Conservation (phyloP, 2,797 vertebrate genomes). For the Setipinna tenuifilis region DNA sequence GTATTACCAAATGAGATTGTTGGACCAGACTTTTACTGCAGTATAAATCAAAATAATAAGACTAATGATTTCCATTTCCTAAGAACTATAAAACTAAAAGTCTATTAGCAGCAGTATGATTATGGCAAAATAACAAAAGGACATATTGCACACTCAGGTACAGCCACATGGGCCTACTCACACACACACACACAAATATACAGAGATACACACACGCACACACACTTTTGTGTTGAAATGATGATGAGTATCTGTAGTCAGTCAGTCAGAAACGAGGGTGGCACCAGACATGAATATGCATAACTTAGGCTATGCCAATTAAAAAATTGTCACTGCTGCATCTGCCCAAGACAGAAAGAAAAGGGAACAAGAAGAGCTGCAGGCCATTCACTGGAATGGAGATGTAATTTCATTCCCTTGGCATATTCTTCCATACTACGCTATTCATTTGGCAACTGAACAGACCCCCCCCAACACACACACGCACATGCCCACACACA, state of each 20-base stretch:
- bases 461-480: conserved; percentile 24
- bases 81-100: conserved; percentile 19
- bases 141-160: neutral
- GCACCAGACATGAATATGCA: conserved; percentile 69
- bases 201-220: conserved; percentile 6
- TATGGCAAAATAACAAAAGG: neutral
- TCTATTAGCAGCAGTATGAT: conserved; percentile 5
- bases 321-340: conserved; percentile 58
- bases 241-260: conserved; percentile 58
- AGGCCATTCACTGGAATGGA: conserved; percentile 58
- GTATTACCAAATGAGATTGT: neutral
- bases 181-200: conserved; percentile 28
- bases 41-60: conserved; percentile 7
- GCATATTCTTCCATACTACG: conserved; percentile 51
- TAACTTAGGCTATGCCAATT: conserved; percentile 67
- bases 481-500: no score
- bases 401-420: conserved; percentile 62
- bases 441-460: conserved; percentile 67
- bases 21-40: neutral
- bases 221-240: neutral
- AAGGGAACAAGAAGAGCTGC: conserved; percentile 46
- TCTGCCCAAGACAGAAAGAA: conserved; percentile 57
- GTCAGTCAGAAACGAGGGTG: conserved; percentile 50
- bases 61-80: conserved; percentile 25
- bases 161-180: neutral